A percentile compares a stretch with the other conserved stretches of the same genome.
These are phyloP conservation scores for Mamestra brassicae DNA, from an alignment of 2,888 invertebrate genomes.

Conservation along the genomic window DNA sequence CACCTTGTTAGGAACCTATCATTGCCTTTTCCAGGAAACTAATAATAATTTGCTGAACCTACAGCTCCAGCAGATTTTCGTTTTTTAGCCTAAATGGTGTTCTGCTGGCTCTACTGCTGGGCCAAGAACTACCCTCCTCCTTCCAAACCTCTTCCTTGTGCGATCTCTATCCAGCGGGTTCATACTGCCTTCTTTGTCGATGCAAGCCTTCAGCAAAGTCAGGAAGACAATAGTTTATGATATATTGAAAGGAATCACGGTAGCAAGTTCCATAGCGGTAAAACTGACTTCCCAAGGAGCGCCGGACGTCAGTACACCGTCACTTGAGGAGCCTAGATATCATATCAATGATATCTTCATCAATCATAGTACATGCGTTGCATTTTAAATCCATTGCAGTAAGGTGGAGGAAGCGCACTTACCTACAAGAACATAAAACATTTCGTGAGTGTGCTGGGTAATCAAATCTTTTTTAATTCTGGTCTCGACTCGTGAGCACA, in stretches of 20 bases:
- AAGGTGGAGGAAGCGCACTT: neutral
- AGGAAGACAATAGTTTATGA: neutral
- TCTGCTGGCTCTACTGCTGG: no score
- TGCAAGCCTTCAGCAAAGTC: no score
- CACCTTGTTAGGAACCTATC: no score
- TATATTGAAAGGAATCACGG: neutral
- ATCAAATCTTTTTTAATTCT: no score
- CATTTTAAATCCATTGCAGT: conserved; percentile 58
- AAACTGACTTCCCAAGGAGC: conserved; percentile 29
- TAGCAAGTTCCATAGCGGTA: conserved; percentile 28
- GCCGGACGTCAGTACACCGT: conserved; percentile 44
- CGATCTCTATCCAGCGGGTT: no score
- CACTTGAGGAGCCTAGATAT: conserved; percentile 39
- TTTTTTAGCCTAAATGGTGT: no score
- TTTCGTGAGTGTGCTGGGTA: neutral
- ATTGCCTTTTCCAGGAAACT: no score
- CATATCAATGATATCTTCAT: conserved; percentile 61
- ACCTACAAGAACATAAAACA: no score
- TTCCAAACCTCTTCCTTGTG: no score
- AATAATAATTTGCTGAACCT: no score
- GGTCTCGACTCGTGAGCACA: neutral
- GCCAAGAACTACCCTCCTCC: no score
- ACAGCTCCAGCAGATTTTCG: no score
- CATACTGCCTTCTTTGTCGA: neutral
- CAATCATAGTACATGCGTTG: conserved; percentile 43